Base-by-base conservation (phyloP, 2,888 invertebrate species). In the Watsonalla binaria region DNA sequence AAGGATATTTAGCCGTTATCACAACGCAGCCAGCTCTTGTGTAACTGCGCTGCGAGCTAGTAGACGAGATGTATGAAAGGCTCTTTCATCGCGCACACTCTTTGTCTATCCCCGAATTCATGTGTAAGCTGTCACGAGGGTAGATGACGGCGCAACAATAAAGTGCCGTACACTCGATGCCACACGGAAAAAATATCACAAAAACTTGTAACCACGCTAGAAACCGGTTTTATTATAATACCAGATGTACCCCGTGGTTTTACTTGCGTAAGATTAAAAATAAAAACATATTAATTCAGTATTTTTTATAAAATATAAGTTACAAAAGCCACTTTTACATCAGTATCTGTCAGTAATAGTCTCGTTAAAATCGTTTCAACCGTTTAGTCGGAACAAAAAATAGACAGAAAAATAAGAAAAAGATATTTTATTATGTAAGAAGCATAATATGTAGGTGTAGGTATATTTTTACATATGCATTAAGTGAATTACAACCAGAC, bases 91-190 rank as follows among this genome's bases (percentile, higher is more conserved):
- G 76, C 68, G 68, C 76, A 65, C 69, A 74, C 76, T 79, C 83
- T 82, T 82, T 82, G 82, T 82, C 76, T 82, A 76, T 76, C 74
- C 76, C 81, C 81, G 77, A 82, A 82, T 80, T 82, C 80, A 80
- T 79, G 78, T 78, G 77, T 76, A 78, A 76, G 78, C 76, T 78
- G 77, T 75, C 79, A 74, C 69, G 74, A 70, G 76, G 74, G 74
- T 74, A 66, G 63, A 63, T 70, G 76, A 72, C 73, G 80, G 71
- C 68, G 79, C 72, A 72, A 78, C 82, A 80, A 78, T 78, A 76
- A 78, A 76, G 77, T 76, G 73, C 69, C 70, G 67, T 77, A 76
- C 74, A 78, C 73, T 78, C 62, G 56, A 69, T 68, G 70, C 61
- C 15, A 15, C 63, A 64, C 70, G 61, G 63, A 63, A 65, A 62